A percentile compares a stretch with the other conserved stretches of the same genome.
Evolutionary conservation across 1,140 invertebrate genomes (phyloP).

Genomic region (Philaenus spumarius): DNA sequence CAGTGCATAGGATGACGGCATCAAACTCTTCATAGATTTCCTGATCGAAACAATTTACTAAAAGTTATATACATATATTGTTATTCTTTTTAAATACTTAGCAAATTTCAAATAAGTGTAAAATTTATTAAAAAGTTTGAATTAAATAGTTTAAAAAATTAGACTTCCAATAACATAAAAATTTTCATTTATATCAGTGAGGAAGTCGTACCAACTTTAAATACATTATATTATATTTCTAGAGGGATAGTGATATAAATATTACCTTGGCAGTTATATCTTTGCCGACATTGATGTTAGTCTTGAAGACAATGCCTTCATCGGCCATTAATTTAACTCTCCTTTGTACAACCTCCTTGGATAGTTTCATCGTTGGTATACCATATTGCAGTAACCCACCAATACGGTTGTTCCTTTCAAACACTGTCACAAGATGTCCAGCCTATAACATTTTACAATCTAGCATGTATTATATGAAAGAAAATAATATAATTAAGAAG

Average conservation of each 20-base stretch:
- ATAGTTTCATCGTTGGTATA: slow-evolving; percentile 95
- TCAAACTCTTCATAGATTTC: slow-evolving; percentile 58
- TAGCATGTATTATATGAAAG: too few relatives aligned
- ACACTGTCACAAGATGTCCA: slow-evolving; percentile 87
- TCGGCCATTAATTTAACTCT: slow-evolving; percentile 77
- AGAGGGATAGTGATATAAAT: too few relatives aligned
- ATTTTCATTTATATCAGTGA: too few relatives aligned
- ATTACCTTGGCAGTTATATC: slow-evolving; percentile 65
- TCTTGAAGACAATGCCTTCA: slow-evolving; percentile 88
- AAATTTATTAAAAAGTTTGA: too few relatives aligned
- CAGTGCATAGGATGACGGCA: slow-evolving; percentile 82
- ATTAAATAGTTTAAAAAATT: too few relatives aligned
- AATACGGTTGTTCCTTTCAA: slow-evolving; percentile 89
- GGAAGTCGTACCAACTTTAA: too few relatives aligned
- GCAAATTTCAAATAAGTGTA: too few relatives aligned
- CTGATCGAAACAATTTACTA: slow-evolving; percentile 34
- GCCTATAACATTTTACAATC: slow-evolving; percentile 46
- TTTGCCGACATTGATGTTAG: slow-evolving; percentile 83
- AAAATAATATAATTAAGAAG: too few relatives aligned
- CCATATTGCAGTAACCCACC: slow-evolving; percentile 95
- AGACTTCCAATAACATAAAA: too few relatives aligned
- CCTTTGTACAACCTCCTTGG: slow-evolving; percentile 84
- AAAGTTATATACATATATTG: neutral
- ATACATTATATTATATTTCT: too few relatives aligned
- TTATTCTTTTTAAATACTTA: too few relatives aligned